Evolutionary conservation across 2,797 vertebrate species (phyloP).

Genomic region (Craterocephalus amniculus): DNA sequence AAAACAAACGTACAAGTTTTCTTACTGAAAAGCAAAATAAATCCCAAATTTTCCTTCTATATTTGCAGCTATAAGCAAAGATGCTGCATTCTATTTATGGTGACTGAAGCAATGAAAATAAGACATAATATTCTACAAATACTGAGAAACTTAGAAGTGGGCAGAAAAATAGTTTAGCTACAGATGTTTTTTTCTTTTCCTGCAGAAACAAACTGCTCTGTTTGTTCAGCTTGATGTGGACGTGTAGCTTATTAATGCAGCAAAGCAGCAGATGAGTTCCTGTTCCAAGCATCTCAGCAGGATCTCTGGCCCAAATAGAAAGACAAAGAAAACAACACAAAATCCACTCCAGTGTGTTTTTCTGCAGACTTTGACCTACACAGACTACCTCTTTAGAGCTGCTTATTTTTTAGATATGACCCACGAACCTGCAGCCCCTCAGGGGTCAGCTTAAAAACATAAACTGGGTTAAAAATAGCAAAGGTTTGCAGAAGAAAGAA

Average conservation of each 20-base stretch:
- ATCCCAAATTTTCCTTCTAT: background rate
- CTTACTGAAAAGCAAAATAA: conserved; percentile 15
- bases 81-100: background rate
- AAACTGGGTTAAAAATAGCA: conserved; percentile 4
- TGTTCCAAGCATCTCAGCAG: conserved; percentile 28
- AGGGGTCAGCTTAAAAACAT: background rate
- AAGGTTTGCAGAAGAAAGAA: conserved; percentile 4
- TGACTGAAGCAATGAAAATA: background rate
- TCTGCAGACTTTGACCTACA: conserved; percentile 18
- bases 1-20: conserved; percentile 28
- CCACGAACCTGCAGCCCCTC: background rate
- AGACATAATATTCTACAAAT: background rate
- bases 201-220: conserved; percentile 3
- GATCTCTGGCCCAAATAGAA: conserved; percentile 12
- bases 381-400: conserved; percentile 4
- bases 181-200: background rate
- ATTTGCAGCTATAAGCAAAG: background rate
- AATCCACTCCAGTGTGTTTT: background rate
- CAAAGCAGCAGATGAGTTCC: conserved; percentile 32
- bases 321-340: conserved; percentile 3
- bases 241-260: conserved; percentile 9
- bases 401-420: conserved; percentile 34
- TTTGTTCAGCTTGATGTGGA: conserved; percentile 41
- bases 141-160: background rate
- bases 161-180: background rate